These are phyloP conservation scores for Lepidonotus clava DNA, from an alignment of 2,888 invertebrate species.

Conservation along the genomic window DNA sequence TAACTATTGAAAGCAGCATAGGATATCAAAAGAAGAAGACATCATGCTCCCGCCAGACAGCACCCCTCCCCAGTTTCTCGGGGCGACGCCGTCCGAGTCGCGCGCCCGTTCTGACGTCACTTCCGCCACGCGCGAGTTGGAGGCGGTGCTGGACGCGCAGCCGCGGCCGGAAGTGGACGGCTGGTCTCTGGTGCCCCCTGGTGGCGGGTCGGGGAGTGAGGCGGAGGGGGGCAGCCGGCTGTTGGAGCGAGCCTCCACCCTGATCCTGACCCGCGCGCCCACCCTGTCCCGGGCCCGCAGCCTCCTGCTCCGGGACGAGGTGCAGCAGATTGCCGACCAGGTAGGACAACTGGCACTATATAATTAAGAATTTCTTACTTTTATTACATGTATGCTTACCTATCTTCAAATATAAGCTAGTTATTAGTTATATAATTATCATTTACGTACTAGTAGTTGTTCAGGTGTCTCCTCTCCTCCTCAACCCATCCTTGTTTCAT, in stretches of 20 bases:
- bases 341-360: no score
- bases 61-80: neutral
- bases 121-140: constrained; percentile 2
- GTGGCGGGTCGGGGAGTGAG: neutral
- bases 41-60: no score
- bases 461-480: no score
- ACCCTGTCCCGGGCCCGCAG: neutral
- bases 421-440: no score
- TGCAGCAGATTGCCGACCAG: neutral
- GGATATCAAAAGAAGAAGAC: no score
- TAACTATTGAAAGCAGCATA: no score
- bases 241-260: constrained; percentile 33
- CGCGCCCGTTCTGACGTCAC: constrained; percentile 5
- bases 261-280: constrained; percentile 24
- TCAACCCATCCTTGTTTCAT: no score
- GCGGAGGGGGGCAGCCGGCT: neutral
- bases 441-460: no score
- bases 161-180: neutral
- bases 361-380: no score
- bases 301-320: constrained; percentile 5
- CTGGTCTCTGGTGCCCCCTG: neutral
- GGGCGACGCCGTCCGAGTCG: neutral
- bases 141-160: neutral
- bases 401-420: no score
- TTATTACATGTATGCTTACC: no score